Conservation (phyloP, 2,888 invertebrate species). For the Homarus gammarus region DNA sequence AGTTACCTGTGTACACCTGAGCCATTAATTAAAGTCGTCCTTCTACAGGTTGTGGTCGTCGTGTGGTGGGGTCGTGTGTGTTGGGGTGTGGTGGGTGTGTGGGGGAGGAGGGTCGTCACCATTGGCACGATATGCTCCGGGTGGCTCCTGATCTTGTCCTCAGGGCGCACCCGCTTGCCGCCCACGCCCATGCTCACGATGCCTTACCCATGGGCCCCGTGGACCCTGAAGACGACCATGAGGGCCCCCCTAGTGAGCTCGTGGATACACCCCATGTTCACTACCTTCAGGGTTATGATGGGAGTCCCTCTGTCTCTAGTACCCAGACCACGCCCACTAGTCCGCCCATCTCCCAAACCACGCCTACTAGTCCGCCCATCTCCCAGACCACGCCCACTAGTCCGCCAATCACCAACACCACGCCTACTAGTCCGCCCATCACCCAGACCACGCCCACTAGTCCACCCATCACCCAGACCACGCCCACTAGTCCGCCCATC, state of each 20-base stretch:
- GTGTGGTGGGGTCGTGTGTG: conserved; percentile 60
- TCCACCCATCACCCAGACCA: background rate
- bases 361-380: background rate
- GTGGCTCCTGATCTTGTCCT: conserved; percentile 40
- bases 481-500: background rate
- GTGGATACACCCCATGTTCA: too few relatives aligned
- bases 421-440: background rate
- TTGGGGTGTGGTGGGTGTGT: conserved; percentile 62
- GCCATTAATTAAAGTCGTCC: too few relatives aligned
- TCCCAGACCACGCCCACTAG: background rate
- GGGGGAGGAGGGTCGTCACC: conserved; percentile 51
- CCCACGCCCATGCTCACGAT: conserved; percentile 9
- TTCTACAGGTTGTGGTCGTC: conserved; percentile 54
- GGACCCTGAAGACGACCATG: background rate
- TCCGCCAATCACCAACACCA: too few relatives aligned
- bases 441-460: background rate
- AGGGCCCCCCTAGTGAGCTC: background rate
- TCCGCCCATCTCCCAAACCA: background rate
- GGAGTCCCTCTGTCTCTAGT: too few relatives aligned
- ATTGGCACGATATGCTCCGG: conserved; percentile 65
- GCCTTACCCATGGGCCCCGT: background rate
- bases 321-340: background rate
- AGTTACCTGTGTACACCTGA: too few relatives aligned
- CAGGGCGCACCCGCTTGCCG: conserved; percentile 49
- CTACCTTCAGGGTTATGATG: too few relatives aligned